Base-by-base conservation (phyloP, 2,888 invertebrate genomes). In the Trichopria drosophilae region DNA sequence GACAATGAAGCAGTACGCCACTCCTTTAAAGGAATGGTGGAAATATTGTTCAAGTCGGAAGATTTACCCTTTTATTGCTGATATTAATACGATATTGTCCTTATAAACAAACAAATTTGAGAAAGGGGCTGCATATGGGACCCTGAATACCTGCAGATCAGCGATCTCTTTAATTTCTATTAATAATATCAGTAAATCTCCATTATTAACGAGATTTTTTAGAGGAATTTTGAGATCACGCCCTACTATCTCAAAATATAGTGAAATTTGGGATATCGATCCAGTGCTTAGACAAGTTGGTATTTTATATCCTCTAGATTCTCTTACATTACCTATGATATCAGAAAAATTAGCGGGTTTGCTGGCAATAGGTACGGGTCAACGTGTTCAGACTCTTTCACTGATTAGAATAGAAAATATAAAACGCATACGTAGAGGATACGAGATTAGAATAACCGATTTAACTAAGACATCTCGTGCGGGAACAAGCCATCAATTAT, bases 321-420 rank as follows among this genome's bases (percentile, higher is more conserved):
- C 42, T 7, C 40, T 55, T 26, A 42, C 39, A 35, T 40, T 50
- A 37, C 24, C 35, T 28, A 43, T 32, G 10, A 36, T 56, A 32
- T 36, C 56, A 18, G 42, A 40, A 18, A 53, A 45, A 42, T 37
- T 29, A 13, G 49, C 50, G 12, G 47, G 32, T n/a, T 31, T 53
- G 10, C 37, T 56, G 22, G 52, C 50, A n/a, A 35, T 50, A 16
- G 42, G 49, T 20, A 56, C 52, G 12, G 44, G 41, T 43, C 45
- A 55, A 40, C 37, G 51, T 31, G 44, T 47, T 10, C 51, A 55
- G 34, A 51, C 51, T 5, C 40, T 55, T n/a, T 40, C 53, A 9
- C 36, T 45, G 7, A 56, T 53, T 18, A 34, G 46, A 34, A 35
- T 53, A 13, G 28, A 50, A 15, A 46, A 52, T 55, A 50, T 55